Percentiles rank a stretch among this genome's conserved stretches.
These are phyloP conservation scores for Agrochola macilenta DNA, from an alignment of 2,888 invertebrate species.

Conservation along the genomic window DNA sequence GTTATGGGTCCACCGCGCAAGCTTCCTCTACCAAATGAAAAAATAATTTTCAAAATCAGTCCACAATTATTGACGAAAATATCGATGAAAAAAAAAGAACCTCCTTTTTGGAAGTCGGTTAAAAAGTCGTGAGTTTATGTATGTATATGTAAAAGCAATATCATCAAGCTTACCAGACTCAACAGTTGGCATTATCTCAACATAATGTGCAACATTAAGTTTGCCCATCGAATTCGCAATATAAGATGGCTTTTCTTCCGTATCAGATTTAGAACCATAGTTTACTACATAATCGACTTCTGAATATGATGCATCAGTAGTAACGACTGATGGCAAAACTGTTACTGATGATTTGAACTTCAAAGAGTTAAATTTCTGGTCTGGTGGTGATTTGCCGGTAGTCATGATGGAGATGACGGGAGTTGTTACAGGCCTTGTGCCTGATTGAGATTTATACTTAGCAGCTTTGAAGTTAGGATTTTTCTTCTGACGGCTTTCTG, in stretches of 20 bases:
- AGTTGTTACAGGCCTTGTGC: neutral
- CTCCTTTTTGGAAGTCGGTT: too few species aligned
- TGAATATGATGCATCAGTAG: conserved; percentile 44
- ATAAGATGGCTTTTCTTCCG: neutral
- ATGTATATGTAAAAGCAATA: neutral
- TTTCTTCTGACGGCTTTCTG: neutral
- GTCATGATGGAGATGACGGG: conserved; percentile 28
- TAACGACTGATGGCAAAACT: conserved; percentile 41
- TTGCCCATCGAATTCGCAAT: conserved; percentile 1
- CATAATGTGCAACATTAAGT: conserved; percentile 10
- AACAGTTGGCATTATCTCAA: neutral
- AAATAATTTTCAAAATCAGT: too few species aligned
- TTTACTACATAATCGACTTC: conserved; percentile 38
- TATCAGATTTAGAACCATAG: conserved; percentile 35
- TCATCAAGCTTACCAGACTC: conserved; percentile 25
- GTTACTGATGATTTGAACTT: conserved; percentile 60
- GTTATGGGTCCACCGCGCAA: too few species aligned
- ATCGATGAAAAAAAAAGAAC: too few species aligned
- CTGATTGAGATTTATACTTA: neutral
- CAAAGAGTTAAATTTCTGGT: conserved; percentile 18
- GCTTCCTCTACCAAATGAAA: too few species aligned
- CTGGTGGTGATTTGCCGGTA: neutral
- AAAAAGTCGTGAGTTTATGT: neutral
- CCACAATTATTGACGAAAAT: too few species aligned
- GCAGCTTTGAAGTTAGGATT: neutral